Conservation (phyloP, 2,888 invertebrate genomes). For the Capitulum mitella region DNA sequence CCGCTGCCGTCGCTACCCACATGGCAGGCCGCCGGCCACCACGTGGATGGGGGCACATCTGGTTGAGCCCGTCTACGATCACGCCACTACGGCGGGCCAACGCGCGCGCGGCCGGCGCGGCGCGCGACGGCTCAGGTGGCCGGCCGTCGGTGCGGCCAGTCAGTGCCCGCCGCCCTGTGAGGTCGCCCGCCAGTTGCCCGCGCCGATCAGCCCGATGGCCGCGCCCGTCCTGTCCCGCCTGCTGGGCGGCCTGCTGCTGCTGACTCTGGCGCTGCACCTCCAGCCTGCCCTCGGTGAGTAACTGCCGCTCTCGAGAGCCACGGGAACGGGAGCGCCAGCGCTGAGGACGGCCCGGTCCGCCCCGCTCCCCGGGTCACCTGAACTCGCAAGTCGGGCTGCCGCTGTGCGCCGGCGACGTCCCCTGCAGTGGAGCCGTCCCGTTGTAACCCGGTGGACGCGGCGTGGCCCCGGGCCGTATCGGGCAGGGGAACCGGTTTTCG, state of each 20-base stretch:
- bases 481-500: too few species aligned
- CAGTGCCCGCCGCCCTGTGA: background rate
- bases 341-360: too few species aligned
- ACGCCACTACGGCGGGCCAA: slow-evolving; percentile 6
- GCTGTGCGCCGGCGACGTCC: too few species aligned
- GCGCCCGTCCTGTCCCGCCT: background rate
- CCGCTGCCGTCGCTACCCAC: too few species aligned
- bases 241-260: background rate
- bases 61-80: background rate
- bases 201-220: background rate
- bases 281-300: background rate
- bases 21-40: too few species aligned
- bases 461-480: too few species aligned
- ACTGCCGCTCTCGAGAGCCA: too few species aligned
- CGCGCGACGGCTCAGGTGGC: background rate
- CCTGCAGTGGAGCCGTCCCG: too few species aligned
- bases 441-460: too few species aligned
- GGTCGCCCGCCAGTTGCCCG: background rate
- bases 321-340: too few species aligned
- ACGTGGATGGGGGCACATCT: slow-evolving; percentile 4
- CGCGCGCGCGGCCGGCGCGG: background rate
- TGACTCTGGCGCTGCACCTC: background rate
- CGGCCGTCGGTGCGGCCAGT: background rate
- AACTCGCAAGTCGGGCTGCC: too few species aligned
- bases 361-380: too few species aligned